Conservation (phyloP, 2,888 invertebrate genomes). For the Helleia helle region DNA sequence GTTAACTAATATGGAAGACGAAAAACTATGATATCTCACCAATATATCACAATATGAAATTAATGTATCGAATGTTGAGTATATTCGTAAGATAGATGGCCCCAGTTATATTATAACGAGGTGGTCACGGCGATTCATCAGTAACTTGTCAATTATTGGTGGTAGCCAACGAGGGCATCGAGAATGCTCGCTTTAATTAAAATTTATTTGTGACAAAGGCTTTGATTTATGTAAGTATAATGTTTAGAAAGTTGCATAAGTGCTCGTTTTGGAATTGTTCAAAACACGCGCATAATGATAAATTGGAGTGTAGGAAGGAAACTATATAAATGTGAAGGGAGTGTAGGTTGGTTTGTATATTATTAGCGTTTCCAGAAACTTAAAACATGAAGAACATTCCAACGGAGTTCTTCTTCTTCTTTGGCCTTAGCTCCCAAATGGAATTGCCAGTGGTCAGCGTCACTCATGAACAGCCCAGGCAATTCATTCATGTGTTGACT, state of each 20-base stretch:
- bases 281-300: background rate
- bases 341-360: too few relatives aligned
- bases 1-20: slow-evolving; percentile 24
- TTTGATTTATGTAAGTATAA: slow-evolving; percentile 12
- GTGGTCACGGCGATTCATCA: slow-evolving; percentile 63
- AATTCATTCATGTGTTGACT: too few relatives aligned
- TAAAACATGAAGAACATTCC: too few relatives aligned
- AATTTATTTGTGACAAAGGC: slow-evolving; percentile 56
- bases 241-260: background rate
- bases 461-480: too few relatives aligned
- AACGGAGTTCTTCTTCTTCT: too few relatives aligned
- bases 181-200: slow-evolving; percentile 59
- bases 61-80: slow-evolving; percentile 40
- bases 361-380: too few relatives aligned
- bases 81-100: slow-evolving; percentile 56
- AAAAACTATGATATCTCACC: slow-evolving; percentile 28
- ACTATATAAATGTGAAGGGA: too few relatives aligned
- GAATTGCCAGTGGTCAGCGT: too few relatives aligned
- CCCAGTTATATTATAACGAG: slow-evolving; percentile 59
- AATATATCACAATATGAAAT: slow-evolving; percentile 59
- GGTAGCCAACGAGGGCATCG: slow-evolving; percentile 44
- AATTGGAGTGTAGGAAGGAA: too few relatives aligned
- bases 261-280: slow-evolving; percentile 2
- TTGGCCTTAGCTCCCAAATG: too few relatives aligned
- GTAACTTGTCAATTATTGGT: slow-evolving; percentile 62